Percentiles rank a stretch among this genome's conserved stretches.
Evolutionary conservation across 2,113 vertebrate species (phyloP).

Genomic region (Stercorarius parasiticus): DNA sequence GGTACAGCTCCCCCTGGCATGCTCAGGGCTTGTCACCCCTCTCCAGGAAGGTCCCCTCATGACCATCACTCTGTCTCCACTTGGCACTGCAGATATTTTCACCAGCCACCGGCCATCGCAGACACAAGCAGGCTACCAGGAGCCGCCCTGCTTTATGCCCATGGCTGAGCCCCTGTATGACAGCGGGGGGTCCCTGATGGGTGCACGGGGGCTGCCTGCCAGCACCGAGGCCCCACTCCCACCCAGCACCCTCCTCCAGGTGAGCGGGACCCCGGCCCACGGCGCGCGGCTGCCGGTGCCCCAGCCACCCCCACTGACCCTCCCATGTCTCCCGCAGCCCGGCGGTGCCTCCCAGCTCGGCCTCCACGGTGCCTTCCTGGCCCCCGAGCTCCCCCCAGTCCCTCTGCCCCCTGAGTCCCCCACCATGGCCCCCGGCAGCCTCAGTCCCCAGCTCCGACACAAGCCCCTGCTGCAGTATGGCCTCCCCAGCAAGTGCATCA

Average conservation of each 20-base stretch:
- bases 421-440: background rate
- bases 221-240: background rate
- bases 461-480: conserved; percentile 45
- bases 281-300: fast-evolving
- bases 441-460: conserved; percentile 17
- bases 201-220: background rate
- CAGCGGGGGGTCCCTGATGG: background rate
- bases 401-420: conserved; percentile 39
- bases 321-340: conserved; percentile 51
- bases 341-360: conserved; percentile 38
- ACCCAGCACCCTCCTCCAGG: conserved; percentile 58
- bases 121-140: conserved; percentile 30
- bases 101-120: conserved; percentile 42
- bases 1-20: fast-evolving
- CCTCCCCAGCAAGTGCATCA: conserved; percentile 20
- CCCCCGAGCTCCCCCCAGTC: conserved; percentile 27
- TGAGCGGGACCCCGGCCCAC: background rate
- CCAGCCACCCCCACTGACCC: background rate
- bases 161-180: conserved; percentile 44
- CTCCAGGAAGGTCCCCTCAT: background rate
- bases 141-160: conserved; percentile 53
- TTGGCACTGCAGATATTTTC: conserved; percentile 73
- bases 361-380: conserved; percentile 30
- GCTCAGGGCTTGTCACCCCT: background rate
- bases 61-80: background rate